A percentile compares a stretch with the other conserved stretches of the same genome.
phyloP scores from a whole-genome alignment of 2,888 invertebrate species.

The Macaria liturata region DNA sequence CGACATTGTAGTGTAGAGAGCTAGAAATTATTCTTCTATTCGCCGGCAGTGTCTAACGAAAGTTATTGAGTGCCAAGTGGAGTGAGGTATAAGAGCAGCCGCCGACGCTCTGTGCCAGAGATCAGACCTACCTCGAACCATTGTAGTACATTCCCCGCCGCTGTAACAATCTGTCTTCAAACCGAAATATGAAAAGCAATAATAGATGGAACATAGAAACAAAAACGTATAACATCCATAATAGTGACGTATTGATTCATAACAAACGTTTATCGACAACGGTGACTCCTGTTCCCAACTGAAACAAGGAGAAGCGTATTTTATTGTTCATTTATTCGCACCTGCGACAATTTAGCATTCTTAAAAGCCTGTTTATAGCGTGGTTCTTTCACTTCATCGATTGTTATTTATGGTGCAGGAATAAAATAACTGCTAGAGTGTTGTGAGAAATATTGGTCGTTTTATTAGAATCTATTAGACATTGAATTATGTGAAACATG shows the following conservation, averaged over 20 bases:
- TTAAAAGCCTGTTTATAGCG: conserved; percentile 39
- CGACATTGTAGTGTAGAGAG: conserved; percentile 43
- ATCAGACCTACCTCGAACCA: conserved; percentile 64
- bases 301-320: conserved; percentile 33
- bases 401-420: conserved; percentile 37
- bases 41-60: conserved; percentile 50
- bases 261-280: conserved; percentile 24
- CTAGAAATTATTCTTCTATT: conserved; percentile 65
- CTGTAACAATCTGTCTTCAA: conserved; percentile 69
- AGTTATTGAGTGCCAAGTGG: conserved; percentile 78
- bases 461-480: conserved; percentile 7
- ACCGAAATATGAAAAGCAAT: conserved; percentile 63
- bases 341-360: conserved; percentile 41
- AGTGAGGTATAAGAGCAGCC: conserved; percentile 74
- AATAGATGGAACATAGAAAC: conserved; percentile 44
- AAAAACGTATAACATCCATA: conserved; percentile 40
- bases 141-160: conserved; percentile 72
- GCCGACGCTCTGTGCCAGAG: conserved; percentile 66
- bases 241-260: conserved; percentile 38
- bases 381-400: conserved; percentile 43
- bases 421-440: not conserved
- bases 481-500: conserved; percentile 4
- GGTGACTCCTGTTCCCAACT: conserved; percentile 9
- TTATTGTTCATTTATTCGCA: conserved; percentile 45
- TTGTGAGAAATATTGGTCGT: conserved; percentile 20